phyloP scores from a whole-genome alignment of 2,797 vertebrate species.

The Picus viridis region DNA sequence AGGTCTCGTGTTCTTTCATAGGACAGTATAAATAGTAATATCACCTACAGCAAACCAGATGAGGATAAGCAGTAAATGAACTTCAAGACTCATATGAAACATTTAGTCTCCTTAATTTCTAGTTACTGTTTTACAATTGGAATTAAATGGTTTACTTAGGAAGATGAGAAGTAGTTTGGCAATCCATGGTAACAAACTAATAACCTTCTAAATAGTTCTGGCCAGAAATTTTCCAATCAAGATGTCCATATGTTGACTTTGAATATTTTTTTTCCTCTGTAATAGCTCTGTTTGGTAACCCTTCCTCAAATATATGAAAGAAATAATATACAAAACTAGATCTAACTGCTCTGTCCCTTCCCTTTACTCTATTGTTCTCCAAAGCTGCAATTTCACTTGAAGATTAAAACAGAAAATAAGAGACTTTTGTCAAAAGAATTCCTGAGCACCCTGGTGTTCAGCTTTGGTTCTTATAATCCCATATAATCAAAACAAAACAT shows the following conservation, averaged over 20 bases:
- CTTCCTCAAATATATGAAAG: not conserved
- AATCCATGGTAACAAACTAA: not conserved
- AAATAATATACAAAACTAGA: not conserved
- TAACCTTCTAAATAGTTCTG: not conserved
- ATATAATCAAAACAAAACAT: not conserved
- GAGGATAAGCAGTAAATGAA: not conserved
- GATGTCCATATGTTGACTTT: not conserved
- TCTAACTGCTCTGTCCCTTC: fast-evolving
- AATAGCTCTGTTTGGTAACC: not conserved
- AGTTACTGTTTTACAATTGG: not conserved
- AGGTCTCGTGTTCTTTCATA: not conserved
- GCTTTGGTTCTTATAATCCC: not conserved
- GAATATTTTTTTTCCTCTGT: not conserved
- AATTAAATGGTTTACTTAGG: not conserved
- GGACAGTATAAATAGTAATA: not conserved
- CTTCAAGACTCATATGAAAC: not conserved
- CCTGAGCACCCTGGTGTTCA: not conserved
- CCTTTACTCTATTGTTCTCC: not conserved
- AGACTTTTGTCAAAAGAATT: not conserved
- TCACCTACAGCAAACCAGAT: not conserved
- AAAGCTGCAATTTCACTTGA: not conserved
- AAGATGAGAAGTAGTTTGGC: not conserved
- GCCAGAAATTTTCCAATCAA: not conserved
- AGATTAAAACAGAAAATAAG: not conserved
- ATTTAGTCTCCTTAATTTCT: not conserved